Evolutionary conservation across 2,797 vertebrate genomes (phyloP), one percentile per base, ranked within the genome.

Genomic region (Tarsius wallacei): DNA sequence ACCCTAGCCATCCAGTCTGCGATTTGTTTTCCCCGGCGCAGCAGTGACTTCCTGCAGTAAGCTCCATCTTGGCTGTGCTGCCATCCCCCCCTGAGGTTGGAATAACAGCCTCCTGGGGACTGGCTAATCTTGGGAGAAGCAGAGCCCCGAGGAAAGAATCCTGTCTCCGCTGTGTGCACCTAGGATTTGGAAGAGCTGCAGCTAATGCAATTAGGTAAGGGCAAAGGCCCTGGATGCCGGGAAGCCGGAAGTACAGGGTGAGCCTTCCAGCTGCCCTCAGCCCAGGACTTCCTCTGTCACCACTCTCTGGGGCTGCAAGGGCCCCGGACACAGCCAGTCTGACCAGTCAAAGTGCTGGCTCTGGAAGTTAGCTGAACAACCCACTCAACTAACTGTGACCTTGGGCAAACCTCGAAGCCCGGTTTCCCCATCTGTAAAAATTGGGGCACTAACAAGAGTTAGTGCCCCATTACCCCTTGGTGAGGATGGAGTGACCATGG

Each of bases 111-210:
- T 98, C 97, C 94, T 96, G 81, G 93, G 93, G 96, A 81, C 97
- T 94, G 97, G 97, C 96, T 85, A 93, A 97, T 97, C 97, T 95
- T 51, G 9, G 77, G 53, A 53, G 86, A 64, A 89, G 96, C 77
- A 19, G 51, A 76, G 64, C 97, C 98, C 14, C 64, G 78, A 98
- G 98, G 98, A 76, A 98, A 94, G 97, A 98, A 96, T 95, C 95
- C 77, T 89, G 96, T 97, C 97, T 98, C 83, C 2, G 8, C 21
- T 11, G 71, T 95, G 94, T 93, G 87, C 81, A 78, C 53, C 87
- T 36, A 22, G 78, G 94, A 83, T 96, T 91, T 90, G 91, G 84
- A 3, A 24, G 71, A 77, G 33, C 80, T 86, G 92, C 59, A 0
- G 2, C 73, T 68, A 21, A 83, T 42, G 64, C 64, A 31, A 14